Conservation (phyloP, 2,113 vertebrate species). For the Felis chaus region DNA sequence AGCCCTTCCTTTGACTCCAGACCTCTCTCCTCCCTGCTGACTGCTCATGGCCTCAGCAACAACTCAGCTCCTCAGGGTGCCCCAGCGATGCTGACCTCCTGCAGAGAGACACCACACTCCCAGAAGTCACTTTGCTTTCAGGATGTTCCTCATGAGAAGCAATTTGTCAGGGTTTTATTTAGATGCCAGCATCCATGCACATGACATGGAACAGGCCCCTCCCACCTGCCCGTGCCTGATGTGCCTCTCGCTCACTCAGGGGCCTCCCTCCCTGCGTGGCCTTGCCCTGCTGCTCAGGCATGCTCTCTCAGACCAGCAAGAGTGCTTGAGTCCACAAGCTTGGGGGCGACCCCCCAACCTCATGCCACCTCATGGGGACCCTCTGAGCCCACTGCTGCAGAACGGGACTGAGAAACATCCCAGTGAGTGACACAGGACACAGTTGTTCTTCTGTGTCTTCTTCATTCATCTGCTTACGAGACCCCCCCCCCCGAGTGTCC, state of each 20-base stretch:
- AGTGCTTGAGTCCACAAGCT: neutral
- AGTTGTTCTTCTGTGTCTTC: neutral
- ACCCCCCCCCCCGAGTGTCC: neutral
- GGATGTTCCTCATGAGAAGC: neutral
- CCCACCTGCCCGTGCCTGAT: neutral
- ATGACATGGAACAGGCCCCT: neutral
- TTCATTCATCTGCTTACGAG: neutral
- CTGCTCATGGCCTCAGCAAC: neutral
- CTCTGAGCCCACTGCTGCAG: neutral
- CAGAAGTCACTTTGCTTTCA: neutral
- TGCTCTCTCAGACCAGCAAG: neutral
- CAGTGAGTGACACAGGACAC: neutral
- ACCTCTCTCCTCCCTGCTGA: neutral
- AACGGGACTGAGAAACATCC: neutral
- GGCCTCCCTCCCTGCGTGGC: neutral
- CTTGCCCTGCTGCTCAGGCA: neutral
- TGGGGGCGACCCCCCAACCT: neutral
- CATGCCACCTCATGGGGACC: neutral
- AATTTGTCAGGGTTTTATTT: neutral
- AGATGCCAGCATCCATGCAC: neutral
- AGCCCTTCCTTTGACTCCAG: neutral
- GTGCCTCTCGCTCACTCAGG: neutral
- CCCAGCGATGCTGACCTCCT: neutral
- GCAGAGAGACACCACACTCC: neutral
- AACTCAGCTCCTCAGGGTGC: neutral